Percentiles rank a stretch among this genome's conserved stretches.
These are phyloP conservation scores for Vultur gryphus DNA, from an alignment of 2,797 vertebrate genomes.

Conservation along the genomic window DNA sequence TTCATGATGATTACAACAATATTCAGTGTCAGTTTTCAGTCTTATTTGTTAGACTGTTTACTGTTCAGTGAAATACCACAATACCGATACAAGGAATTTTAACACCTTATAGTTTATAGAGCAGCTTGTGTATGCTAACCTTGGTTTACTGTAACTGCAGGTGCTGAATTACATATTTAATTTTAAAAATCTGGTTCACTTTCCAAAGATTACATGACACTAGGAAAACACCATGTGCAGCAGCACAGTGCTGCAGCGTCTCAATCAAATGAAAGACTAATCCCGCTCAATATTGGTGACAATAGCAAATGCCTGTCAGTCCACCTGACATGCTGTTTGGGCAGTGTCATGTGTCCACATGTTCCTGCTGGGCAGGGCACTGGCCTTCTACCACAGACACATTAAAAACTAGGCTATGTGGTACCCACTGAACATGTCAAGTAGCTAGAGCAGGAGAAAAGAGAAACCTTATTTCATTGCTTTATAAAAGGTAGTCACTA, in stretches of 20 bases:
- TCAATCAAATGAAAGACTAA: not conserved
- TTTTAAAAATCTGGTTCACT: not conserved
- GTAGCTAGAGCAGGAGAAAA: not conserved
- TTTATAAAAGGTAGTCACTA: not conserved
- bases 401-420: not conserved
- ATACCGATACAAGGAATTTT: not conserved
- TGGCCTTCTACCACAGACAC: not conserved
- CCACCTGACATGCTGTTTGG: not conserved
- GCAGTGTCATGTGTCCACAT: fast-evolving
- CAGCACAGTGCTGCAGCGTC: not conserved
- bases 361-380: not conserved
- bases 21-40: slow-evolving; percentile 3
- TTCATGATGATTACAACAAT: not conserved
- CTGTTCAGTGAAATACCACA: not conserved
- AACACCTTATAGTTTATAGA: not conserved
- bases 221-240: not conserved
- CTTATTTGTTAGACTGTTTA: not conserved
- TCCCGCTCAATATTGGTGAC: not conserved
- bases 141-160: not conserved
- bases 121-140: not conserved
- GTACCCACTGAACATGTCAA: not conserved
- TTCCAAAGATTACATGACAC: not conserved
- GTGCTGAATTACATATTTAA: not conserved
- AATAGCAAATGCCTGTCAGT: not conserved
- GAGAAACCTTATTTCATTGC: not conserved